Percentiles rank a stretch among this genome's conserved stretches.
Conservation (phyloP, 1,140 invertebrate genomes). For the Drosophila subobscura region DNA sequence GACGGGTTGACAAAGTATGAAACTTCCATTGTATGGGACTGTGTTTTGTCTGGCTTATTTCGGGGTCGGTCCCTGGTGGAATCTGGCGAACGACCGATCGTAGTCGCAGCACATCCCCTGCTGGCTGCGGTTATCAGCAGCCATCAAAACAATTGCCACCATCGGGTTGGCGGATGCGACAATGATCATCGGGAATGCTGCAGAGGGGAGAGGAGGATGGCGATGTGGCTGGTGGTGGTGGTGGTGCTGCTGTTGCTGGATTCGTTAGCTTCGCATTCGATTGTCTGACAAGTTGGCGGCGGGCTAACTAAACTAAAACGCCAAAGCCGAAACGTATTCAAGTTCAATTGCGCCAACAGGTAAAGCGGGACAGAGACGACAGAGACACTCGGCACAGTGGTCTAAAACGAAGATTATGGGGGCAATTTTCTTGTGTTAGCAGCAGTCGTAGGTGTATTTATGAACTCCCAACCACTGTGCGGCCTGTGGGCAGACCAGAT, state of each 20-base stretch:
- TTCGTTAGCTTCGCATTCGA: conserved; percentile 63
- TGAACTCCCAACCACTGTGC: conserved; percentile 25
- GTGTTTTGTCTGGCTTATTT: conserved; percentile 53
- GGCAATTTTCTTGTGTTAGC: neutral
- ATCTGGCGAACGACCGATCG: conserved; percentile 12
- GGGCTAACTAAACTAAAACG: conserved; percentile 58
- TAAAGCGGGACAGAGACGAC: conserved; percentile 39
- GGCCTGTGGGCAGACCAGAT: conserved; percentile 49
- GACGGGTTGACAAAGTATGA: conserved; percentile 72
- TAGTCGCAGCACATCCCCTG: conserved; percentile 27
- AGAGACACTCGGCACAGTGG: conserved; percentile 24
- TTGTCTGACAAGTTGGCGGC: conserved; percentile 75
- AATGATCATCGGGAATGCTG: conserved; percentile 29
- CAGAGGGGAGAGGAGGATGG: conserved; percentile 1
- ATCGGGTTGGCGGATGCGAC: conserved; percentile 51
- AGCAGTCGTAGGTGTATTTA: neutral
- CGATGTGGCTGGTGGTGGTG: conserved; percentile 1
- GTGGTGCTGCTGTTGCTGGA: conserved; percentile 24
- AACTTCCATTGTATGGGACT: conserved; percentile 66
- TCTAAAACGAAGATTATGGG: neutral
- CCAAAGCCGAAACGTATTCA: conserved; percentile 43
- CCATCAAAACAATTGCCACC: conserved; percentile 79
- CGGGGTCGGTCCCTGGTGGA: conserved; percentile 46
- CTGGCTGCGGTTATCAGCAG: conserved; percentile 68
- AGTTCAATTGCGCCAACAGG: conserved; percentile 76